Base-by-base conservation (phyloP, 2,797 vertebrate genomes). In the Poecilia gillii region DNA sequence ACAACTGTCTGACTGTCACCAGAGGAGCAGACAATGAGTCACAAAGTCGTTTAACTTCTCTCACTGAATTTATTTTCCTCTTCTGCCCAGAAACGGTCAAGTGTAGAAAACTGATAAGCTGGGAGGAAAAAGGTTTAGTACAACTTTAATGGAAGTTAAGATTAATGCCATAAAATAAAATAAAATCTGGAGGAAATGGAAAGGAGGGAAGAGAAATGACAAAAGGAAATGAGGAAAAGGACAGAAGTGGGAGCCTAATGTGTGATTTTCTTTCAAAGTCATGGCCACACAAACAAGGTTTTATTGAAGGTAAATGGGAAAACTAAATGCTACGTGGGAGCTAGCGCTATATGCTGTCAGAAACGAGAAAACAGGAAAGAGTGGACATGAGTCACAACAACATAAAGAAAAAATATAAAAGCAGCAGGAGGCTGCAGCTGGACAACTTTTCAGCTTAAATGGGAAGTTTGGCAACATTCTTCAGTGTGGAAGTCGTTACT, bases 1-100 rank as follows among this genome's bases (percentile, higher is more conserved):
- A 88, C 78, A 62, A 73, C 72, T 9, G 74, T 80, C 84, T 80
- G 78, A 73, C 73, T 75, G 82, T 23, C 62, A 51, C 75, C 73
- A 36, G 77, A 78, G 39, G 68, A 77, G 64, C 57, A 81, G 28
- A 76, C 51, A 31, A 75, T 6, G 31, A 83, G 83, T 66, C 80
- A 57, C 25, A 70, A 79, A 90, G 76, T 83, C 79, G 68, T 66
- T 78, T 31, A 66, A 77, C 46, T 25, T 78, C 75, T 2, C 47
- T n/a, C 45, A 0, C 81, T 73, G 74, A 77, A 88, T 74, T 71
- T 12, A 76, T 84, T 66, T 74, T 47, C 53, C 79, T 76, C 83
- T 51, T 18, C 64, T 79, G 70, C 80, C 71, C 25, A 13, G 53
- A 81, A 72, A 83, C 2, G 43, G 62, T 36, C 45, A 33, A 36